These are phyloP conservation scores for Eueremaeus valkanovi DNA, from an alignment of 2,888 invertebrate genomes.

Conservation along the genomic window DNA sequence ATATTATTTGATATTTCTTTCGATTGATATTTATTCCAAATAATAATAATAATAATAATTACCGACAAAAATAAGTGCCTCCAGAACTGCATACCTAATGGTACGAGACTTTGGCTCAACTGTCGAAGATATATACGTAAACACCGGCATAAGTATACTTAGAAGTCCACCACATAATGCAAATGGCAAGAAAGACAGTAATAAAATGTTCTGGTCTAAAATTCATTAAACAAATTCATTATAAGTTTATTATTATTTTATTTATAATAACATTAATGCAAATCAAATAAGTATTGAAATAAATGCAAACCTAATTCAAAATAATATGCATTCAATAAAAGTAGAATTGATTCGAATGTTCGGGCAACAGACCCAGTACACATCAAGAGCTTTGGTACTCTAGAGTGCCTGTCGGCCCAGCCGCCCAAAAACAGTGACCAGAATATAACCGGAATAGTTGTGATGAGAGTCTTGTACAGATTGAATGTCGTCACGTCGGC, in stretches of 20 bases:
- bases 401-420: slow-evolving; percentile 38
- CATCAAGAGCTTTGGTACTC: slow-evolving; percentile 26
- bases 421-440: slow-evolving; percentile 36
- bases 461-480: slow-evolving; percentile 28
- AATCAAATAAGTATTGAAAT: not conserved
- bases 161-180: slow-evolving; percentile 23
- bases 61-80: slow-evolving; percentile 20
- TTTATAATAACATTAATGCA: not conserved
- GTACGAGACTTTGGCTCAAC: not conserved
- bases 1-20: not conserved
- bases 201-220: not conserved
- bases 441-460: slow-evolving; percentile 23
- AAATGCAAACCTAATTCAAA: slow-evolving; percentile 24
- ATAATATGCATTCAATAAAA: slow-evolving; percentile 21
- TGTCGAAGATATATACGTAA: not conserved
- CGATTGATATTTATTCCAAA: too few relatives aligned
- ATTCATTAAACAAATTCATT: not conserved
- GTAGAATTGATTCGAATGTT: not conserved
- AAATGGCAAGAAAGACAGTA: slow-evolving; percentile 1
- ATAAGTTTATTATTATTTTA: not conserved
- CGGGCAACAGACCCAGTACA: not conserved
- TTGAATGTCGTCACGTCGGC: slow-evolving; percentile 35
- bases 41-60: too few relatives aligned
- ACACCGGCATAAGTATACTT: slow-evolving; percentile 12
- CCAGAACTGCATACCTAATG: slow-evolving; percentile 21